Conservation (phyloP, 2,797 vertebrate genomes). For the Buceros bicornis region DNA sequence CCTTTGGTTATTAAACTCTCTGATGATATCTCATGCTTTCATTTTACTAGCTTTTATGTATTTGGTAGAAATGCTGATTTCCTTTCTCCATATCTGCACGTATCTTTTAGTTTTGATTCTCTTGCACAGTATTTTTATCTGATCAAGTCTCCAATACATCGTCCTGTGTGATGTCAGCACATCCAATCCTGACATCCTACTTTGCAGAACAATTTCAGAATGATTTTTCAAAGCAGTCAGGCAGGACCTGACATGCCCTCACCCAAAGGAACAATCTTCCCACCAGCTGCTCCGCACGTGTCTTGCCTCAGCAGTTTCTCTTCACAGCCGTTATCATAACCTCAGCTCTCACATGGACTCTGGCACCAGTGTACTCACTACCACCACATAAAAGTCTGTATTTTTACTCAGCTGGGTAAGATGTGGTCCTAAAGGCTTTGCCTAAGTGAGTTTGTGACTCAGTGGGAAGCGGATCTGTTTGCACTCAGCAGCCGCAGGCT, state of each 20-base stretch:
- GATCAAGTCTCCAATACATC: background rate
- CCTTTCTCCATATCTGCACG: background rate
- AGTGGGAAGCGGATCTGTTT: background rate
- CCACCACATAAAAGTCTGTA: background rate
- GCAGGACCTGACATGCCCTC: background rate
- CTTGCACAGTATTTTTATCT: background rate
- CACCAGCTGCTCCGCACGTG: background rate
- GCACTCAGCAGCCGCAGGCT: background rate
- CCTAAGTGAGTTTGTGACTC: background rate
- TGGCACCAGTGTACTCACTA: background rate
- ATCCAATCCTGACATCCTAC: background rate
- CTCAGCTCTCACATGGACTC: background rate
- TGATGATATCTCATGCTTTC: background rate
- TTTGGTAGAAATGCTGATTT: background rate
- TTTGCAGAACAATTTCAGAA: background rate
- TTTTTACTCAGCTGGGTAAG: background rate
- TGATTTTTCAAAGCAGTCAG: background rate
- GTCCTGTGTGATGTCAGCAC: background rate
- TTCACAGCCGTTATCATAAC: background rate
- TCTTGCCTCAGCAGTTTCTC: background rate
- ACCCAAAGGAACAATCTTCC: background rate
- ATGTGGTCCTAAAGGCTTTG: background rate
- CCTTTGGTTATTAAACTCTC: background rate
- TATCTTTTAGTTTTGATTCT: background rate
- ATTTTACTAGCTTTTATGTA: background rate